Base-by-base conservation (phyloP, 2,113 vertebrate genomes). In the Sinocyclocheilus maitianheensis region DNA sequence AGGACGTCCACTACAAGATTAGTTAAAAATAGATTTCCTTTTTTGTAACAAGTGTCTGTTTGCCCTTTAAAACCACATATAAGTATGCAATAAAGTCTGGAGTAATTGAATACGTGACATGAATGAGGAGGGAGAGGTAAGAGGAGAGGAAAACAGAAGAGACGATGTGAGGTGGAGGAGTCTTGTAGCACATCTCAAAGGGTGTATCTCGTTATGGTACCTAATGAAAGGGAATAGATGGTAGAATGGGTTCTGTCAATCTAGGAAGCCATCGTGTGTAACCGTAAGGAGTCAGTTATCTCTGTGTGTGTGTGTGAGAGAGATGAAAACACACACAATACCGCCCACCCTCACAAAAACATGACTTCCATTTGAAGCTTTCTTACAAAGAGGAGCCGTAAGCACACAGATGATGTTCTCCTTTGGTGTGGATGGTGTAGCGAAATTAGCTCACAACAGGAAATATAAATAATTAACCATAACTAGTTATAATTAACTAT, bases 31-130 rank as follows among this genome's bases (percentile, higher is more conserved):
- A 87, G 87, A 89, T 90, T 90, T 89, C 69, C 88, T 92, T 88
- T 88, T 40, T 24, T 72, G 84, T 69, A 84, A 76, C 86, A 86
- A 92, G 85, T 88, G 87, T 90, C 91, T 83, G 67, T 78, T 92
- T 78, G 76, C 86, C 84, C 89, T 90, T 90, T 91, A 88, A 85
- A 82, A 91, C 87, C 77, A 69, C 69, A 91, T 90, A 91, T 91
- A 90, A 92, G 89, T 87, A 87, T 89, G 87, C 90, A 93, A 92
- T 94, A 88, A 92, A 92, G 89, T 92, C 90, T 80, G 2, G 80
- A 80, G 90, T 93, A 91, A 94, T 93, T 93, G 91, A 94, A 93
- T 91, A 92, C 89, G 91, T 93, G 92, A 88, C 0, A 13, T 83
- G 90, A 88, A 93, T 93, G 86, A 83, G 0, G 13, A 90, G 80